Conservation (phyloP, 1,140 invertebrate species). For the Drosophila repletoides region DNA sequence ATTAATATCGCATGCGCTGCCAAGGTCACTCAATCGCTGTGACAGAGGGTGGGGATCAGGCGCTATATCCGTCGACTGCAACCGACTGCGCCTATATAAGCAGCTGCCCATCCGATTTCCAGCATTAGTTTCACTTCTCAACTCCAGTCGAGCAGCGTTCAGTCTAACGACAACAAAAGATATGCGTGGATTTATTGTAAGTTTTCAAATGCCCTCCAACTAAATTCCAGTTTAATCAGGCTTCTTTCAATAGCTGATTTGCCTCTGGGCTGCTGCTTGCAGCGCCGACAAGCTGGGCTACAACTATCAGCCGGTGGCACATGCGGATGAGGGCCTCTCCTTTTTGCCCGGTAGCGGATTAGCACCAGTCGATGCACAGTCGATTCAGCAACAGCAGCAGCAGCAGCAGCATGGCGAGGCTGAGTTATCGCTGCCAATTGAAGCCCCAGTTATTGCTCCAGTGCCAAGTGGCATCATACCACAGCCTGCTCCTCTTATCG, state of each 20-base stretch:
- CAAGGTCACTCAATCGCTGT: constrained; percentile 52
- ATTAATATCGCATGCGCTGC: constrained; percentile 45
- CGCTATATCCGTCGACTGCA: constrained; percentile 17
- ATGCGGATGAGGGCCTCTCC: constrained; percentile 63
- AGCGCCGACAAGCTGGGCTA: constrained; percentile 67
- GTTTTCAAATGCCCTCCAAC: constrained; percentile 3
- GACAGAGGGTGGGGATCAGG: constrained; percentile 33
- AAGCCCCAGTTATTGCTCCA: constrained; percentile 11
- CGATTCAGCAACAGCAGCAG: constrained; percentile 5
- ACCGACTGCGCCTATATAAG: constrained; percentile 58
- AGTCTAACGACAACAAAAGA: constrained; percentile 14
- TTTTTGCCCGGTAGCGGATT: constrained; percentile 50
- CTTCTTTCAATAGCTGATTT: constrained; percentile 42
- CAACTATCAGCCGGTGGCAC: constrained; percentile 66
- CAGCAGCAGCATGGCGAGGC: constrained; percentile 57
- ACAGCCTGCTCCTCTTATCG: constrained; percentile 38
- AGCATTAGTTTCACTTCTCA: constrained; percentile 59
- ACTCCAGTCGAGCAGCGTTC: constrained; percentile 37
- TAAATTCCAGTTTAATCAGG: background rate
- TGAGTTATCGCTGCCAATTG: constrained; percentile 60
- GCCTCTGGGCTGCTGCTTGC: constrained; percentile 63
- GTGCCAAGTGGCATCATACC: constrained; percentile 13
- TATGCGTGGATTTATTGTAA: constrained; percentile 72
- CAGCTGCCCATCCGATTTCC: background rate
- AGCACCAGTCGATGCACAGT: constrained; percentile 20